Conservation (phyloP, 2,113 vertebrate genomes). For the Toxotes jaculatrix region DNA sequence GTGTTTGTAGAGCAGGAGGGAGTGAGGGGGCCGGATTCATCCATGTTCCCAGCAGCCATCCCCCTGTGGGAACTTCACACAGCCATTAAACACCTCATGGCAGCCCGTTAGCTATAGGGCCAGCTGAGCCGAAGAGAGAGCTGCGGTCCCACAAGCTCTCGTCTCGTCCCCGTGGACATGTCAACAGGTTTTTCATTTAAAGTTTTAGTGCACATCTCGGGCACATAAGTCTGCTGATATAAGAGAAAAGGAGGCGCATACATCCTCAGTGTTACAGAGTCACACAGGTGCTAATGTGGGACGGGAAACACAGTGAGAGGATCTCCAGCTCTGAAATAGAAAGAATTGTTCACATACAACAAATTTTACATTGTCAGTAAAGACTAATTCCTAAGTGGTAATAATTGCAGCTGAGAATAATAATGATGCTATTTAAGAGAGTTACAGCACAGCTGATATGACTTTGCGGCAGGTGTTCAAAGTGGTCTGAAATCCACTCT, state of each 20-base stretch:
- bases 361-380: neutral
- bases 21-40: slow-evolving; percentile 61
- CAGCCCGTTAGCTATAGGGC: slow-evolving; percentile 68
- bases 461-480: slow-evolving; percentile 36
- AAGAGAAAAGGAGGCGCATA: slow-evolving; percentile 33
- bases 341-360: neutral
- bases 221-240: slow-evolving; percentile 71
- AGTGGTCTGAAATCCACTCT: slow-evolving; percentile 35
- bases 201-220: slow-evolving; percentile 68
- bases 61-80: slow-evolving; percentile 74
- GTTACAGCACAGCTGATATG: slow-evolving; percentile 14
- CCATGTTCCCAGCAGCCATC: slow-evolving; percentile 75
- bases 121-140: slow-evolving; percentile 62
- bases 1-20: slow-evolving; percentile 73
- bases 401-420: neutral
- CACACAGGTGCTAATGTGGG: slow-evolving; percentile 54
- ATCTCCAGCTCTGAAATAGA: too few relatives aligned
- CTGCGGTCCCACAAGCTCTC: slow-evolving; percentile 45
- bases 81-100: slow-evolving; percentile 82
- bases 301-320: slow-evolving; percentile 5
- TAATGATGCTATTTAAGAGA: slow-evolving; percentile 7
- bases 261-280: slow-evolving; percentile 16
- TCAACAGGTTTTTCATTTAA: slow-evolving; percentile 82
- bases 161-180: slow-evolving; percentile 51
- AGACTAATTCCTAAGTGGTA: neutral